Conservation (phyloP, 2,888 invertebrate genomes). For the Alentia gelatinosa region DNA sequence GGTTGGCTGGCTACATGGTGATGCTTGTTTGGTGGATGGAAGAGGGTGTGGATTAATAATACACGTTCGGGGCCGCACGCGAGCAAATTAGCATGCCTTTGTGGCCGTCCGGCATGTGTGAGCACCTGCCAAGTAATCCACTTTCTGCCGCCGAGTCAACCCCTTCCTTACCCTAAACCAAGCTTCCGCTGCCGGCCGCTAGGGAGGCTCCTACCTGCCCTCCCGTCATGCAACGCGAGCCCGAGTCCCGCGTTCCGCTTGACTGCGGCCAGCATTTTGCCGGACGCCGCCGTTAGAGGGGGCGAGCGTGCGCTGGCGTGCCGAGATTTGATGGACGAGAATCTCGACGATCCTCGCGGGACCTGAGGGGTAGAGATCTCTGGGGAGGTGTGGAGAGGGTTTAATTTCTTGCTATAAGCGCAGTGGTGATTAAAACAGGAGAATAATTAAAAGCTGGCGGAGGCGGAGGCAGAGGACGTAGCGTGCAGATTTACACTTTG, state of each 20-base stretch:
- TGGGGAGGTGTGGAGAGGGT: background rate
- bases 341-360: background rate
- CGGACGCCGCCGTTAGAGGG: background rate
- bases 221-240: background rate
- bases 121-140: background rate
- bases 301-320: background rate
- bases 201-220: background rate
- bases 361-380: background rate
- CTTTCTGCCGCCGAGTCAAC: background rate
- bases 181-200: background rate
- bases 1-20: background rate
- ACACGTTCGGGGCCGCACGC: background rate
- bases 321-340: background rate
- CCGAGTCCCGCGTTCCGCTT: background rate
- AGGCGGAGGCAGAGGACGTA: background rate
- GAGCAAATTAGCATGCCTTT: constrained; percentile 17
- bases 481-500: background rate
- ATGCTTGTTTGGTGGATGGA: background rate
- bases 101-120: background rate
- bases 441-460: background rate
- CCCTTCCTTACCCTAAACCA: background rate
- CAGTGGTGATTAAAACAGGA: background rate
- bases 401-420: background rate
- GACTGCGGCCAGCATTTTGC: background rate
- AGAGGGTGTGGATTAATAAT: background rate